Conservation (phyloP, 1,140 invertebrate genomes). For the Gryon sp. region DNA sequence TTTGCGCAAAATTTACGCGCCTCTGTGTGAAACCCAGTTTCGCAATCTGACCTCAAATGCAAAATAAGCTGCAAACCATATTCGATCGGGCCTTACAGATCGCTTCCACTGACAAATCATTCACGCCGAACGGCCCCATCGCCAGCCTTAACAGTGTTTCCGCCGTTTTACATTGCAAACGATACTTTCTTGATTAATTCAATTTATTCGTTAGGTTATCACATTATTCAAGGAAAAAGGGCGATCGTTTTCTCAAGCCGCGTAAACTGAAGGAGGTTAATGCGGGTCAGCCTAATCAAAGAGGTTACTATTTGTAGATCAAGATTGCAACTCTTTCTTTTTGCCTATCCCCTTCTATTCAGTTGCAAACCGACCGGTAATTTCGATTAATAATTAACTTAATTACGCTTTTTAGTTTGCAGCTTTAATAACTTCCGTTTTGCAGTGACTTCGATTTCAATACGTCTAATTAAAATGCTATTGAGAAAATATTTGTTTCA, state of each 20-base stretch:
- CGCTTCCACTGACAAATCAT: slow-evolving; percentile 55
- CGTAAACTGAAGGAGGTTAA: slow-evolving; percentile 35
- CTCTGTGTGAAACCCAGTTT: slow-evolving; percentile 68
- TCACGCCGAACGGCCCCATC: slow-evolving; percentile 17
- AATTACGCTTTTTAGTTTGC: too few relatives aligned
- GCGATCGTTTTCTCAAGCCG: slow-evolving; percentile 46
- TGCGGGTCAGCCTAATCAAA: slow-evolving; percentile 51
- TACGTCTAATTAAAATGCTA: too few relatives aligned
- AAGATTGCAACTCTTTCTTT: slow-evolving; percentile 36
- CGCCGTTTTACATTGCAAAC: slow-evolving; percentile 46
- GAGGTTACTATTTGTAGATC: slow-evolving; percentile 55
- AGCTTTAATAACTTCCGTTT: too few relatives aligned
- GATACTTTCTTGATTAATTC: slow-evolving; percentile 54
- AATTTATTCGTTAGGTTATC: slow-evolving; percentile 48
- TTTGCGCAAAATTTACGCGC: slow-evolving; percentile 73
- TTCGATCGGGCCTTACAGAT: slow-evolving; percentile 48
- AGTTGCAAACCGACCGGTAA: slow-evolving; percentile 18
- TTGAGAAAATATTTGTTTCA: too few relatives aligned
- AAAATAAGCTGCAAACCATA: slow-evolving; percentile 60
- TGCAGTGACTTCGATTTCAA: too few relatives aligned
- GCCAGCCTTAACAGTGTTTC: slow-evolving; percentile 35
- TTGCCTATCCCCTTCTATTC: slow-evolving; percentile 34
- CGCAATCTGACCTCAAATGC: slow-evolving; percentile 66
- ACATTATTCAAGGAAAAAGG: slow-evolving; percentile 44
- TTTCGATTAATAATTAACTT: slow-evolving; percentile 50